Percentiles rank a stretch among this genome's conserved stretches.
These are phyloP conservation scores for Hetaerina titia DNA, from an alignment of 2,888 invertebrate species.

Conservation along the genomic window DNA sequence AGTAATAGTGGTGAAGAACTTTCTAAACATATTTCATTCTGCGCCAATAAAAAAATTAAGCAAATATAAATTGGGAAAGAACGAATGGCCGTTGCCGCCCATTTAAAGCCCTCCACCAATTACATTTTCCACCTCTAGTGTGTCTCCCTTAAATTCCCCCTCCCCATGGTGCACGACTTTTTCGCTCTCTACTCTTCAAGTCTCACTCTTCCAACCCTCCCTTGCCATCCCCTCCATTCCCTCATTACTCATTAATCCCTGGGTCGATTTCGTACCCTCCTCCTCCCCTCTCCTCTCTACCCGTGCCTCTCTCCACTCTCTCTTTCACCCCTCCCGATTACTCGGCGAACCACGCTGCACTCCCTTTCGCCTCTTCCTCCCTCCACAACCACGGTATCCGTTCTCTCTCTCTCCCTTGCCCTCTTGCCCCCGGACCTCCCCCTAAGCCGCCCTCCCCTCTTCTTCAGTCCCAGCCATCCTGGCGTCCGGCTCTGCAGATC, in stretches of 20 bases:
- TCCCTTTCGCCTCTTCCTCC: neutral
- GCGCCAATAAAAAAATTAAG: neutral
- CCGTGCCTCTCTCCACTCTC: neutral
- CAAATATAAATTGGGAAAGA: neutral
- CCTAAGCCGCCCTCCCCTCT: conserved; percentile 67
- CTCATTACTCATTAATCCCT: conserved; percentile 27
- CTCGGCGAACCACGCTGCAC: neutral
- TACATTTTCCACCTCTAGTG: neutral
- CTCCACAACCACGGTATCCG: neutral
- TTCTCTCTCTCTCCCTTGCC: neutral
- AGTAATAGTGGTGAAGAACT: neutral
- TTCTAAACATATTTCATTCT: neutral
- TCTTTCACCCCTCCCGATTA: neutral
- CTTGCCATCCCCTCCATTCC: neutral
- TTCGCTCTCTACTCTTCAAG: conserved; percentile 27
- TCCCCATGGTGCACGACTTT: neutral
- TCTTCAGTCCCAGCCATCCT: conserved; percentile 59
- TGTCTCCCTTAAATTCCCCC: neutral
- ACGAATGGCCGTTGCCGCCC: neutral
- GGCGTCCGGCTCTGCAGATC: conserved; percentile 65
- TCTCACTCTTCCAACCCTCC: neutral
- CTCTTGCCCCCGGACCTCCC: neutral
- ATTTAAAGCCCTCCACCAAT: neutral
- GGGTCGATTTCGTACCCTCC: neutral
- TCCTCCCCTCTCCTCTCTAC: neutral